phyloP scores from a whole-genome alignment of 2,113 vertebrate species.

The Calidris pugnax region DNA sequence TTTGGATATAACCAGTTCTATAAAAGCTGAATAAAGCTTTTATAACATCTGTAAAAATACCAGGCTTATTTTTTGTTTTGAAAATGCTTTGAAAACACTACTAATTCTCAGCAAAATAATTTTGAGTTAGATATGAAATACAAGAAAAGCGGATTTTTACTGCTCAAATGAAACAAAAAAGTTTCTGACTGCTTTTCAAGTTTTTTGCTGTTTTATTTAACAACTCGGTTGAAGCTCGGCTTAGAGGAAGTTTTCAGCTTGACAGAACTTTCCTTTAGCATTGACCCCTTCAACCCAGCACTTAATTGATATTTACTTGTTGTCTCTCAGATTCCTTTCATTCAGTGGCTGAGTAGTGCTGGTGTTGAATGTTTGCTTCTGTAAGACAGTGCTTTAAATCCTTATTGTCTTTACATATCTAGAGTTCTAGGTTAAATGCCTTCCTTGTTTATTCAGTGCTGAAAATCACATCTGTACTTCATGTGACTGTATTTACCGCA shows the following conservation, averaged over 20 bases:
- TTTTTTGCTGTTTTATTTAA: background rate
- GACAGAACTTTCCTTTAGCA: background rate
- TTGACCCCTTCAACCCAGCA: background rate
- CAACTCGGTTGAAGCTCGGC: background rate
- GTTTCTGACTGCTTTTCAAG: background rate
- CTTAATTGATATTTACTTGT: background rate
- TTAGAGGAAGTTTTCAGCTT: background rate
- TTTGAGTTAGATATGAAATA: background rate
- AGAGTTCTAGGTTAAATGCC: background rate
- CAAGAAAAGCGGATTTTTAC: background rate
- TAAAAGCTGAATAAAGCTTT: background rate
- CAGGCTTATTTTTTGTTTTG: background rate
- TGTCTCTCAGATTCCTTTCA: background rate
- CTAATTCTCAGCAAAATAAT: background rate
- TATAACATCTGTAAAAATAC: background rate
- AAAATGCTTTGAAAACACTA: background rate
- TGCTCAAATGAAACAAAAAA: background rate
- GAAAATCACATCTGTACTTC: background rate
- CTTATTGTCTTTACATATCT: rapidly evolving
- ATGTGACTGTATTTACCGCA: background rate
- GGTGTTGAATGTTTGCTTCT: background rate
- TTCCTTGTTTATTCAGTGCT: background rate
- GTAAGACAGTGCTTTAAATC: background rate
- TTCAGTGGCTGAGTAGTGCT: background rate
- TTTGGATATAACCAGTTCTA: background rate